phyloP scores from a whole-genome alignment of 2,888 invertebrate species.

The Polyommatus iphigenia region DNA sequence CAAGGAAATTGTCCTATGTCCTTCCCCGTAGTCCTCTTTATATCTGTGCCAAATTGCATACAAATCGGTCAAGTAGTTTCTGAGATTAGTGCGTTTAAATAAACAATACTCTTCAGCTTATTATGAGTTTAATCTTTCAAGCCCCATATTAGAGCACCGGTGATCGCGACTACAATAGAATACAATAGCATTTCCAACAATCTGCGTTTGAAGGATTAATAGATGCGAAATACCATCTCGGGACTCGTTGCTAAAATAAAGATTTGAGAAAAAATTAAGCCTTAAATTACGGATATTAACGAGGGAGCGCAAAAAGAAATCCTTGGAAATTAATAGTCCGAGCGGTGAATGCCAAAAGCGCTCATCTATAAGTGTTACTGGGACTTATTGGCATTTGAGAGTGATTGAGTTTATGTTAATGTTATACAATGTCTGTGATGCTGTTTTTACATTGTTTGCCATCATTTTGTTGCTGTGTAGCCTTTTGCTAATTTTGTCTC shows the following conservation, averaged over 20 bases:
- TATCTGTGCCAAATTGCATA: background rate
- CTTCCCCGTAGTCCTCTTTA: too few species aligned
- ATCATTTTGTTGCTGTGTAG: too few species aligned
- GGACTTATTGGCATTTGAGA: background rate
- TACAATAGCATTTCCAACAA: too few species aligned
- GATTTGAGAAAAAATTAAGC: background rate
- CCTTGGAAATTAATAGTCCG: conserved; percentile 8
- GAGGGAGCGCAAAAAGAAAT: conserved; percentile 19
- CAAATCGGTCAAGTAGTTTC: too few species aligned
- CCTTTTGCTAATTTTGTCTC: too few species aligned
- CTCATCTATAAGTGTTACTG: background rate
- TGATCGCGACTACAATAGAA: too few species aligned
- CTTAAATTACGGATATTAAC: conserved; percentile 20
- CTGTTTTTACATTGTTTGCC: background rate
- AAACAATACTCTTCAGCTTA: too few species aligned
- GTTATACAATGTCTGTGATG: background rate
- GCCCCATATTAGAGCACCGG: too few species aligned
- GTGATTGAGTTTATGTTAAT: background rate
- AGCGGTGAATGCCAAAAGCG: background rate
- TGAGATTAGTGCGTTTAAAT: too few species aligned
- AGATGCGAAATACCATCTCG: background rate
- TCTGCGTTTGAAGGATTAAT: too few species aligned
- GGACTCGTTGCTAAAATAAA: background rate
- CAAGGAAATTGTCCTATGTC: too few species aligned
- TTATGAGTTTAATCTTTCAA: too few species aligned